Conservation (phyloP, 2,113 vertebrate species). For the Tupaia tana region DNA sequence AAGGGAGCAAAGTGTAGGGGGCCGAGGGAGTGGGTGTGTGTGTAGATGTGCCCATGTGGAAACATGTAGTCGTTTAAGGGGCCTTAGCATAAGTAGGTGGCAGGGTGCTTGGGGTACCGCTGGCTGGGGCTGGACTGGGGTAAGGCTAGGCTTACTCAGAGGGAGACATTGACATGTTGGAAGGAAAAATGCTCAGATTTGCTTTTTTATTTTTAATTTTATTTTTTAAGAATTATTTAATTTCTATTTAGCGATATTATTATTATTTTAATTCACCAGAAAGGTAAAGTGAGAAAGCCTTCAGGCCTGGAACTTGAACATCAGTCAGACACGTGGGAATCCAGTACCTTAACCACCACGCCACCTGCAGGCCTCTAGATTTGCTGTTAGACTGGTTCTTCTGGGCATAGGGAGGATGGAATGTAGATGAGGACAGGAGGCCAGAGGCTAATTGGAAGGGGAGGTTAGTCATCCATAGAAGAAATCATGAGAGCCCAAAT, state of each 20-base stretch:
- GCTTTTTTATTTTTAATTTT: not conserved
- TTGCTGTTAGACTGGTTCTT: not conserved
- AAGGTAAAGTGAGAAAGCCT: no score
- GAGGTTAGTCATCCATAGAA: not conserved
- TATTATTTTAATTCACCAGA: no score
- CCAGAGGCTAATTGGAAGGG: not conserved
- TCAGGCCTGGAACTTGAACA: no score
- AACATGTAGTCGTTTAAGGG: not conserved
- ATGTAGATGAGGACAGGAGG: not conserved
- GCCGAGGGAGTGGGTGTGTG: not conserved
- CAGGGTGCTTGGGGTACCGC: not conserved
- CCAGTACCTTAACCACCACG: no score
- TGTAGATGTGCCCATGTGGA: not conserved
- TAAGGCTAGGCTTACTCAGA: not conserved
- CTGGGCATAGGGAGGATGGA: not conserved
- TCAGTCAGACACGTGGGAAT: no score
- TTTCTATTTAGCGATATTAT: no score
- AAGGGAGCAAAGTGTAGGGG: not conserved
- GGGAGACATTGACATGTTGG: not conserved
- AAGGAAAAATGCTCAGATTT: not conserved
- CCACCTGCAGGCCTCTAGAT: not conserved
- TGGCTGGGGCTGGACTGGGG: not conserved
- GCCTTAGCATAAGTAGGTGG: not conserved
- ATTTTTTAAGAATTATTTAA: no score
- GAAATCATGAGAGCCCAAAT: not conserved